phyloP scores from a whole-genome alignment of 2,888 invertebrate species.

The Tanytarsus gracilentus region DNA sequence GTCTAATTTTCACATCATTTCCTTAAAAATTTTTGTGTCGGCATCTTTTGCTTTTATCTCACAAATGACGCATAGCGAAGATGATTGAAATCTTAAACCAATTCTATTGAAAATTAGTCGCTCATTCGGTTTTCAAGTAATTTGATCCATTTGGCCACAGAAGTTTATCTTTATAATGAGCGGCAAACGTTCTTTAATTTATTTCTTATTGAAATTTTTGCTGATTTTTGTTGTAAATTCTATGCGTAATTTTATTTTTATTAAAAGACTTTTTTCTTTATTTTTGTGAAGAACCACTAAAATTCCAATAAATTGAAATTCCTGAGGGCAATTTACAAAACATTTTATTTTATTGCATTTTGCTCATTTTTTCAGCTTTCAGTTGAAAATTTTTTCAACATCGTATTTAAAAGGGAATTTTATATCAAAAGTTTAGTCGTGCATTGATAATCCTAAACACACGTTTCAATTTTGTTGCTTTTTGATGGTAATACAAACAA shows the following conservation, averaged over 20 bases:
- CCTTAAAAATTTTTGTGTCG: background rate
- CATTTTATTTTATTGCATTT: background rate
- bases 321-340: too few relatives aligned
- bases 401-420: conserved; percentile 12
- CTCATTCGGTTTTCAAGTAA: background rate
- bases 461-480: conserved; percentile 30
- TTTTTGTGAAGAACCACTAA: background rate
- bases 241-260: conserved; percentile 14
- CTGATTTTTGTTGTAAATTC: background rate
- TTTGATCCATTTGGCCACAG: conserved; percentile 6
- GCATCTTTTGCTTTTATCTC: background rate
- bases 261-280: background rate
- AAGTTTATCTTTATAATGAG: conserved; percentile 18
- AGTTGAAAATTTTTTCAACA: too few relatives aligned
- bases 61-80: background rate
- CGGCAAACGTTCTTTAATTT: conserved; percentile 16
- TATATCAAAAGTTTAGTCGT: conserved; percentile 29
- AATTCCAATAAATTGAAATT: background rate
- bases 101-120: conserved; percentile 1
- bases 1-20: conserved; percentile 22
- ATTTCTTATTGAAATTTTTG: background rate
- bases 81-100: background rate
- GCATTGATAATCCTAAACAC: conserved; percentile 31
- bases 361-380: conserved; percentile 19
- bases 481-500: background rate